Evolutionary conservation across 1,140 invertebrate genomes (phyloP).

Genomic region (Tetraneura akinire): DNA sequence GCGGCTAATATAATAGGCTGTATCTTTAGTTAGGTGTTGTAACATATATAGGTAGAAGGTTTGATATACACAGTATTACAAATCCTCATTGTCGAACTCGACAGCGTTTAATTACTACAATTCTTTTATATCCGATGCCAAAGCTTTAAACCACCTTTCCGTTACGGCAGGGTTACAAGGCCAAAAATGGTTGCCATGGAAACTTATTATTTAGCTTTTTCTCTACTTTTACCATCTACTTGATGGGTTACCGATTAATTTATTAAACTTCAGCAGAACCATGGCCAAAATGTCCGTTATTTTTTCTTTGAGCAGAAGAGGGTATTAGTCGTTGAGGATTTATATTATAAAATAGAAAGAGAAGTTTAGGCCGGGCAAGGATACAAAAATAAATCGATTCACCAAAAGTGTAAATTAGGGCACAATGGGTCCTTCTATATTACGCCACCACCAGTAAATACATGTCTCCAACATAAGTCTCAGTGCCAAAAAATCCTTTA

Average conservation of each 20-base stretch:
- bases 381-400: constrained; percentile 24
- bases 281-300: constrained; percentile 31
- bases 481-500: constrained; percentile 42
- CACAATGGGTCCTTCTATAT: constrained; percentile 32
- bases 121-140: constrained; percentile 9
- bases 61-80: not conserved
- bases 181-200: constrained; percentile 6
- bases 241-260: constrained; percentile 43
- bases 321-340: too few relatives aligned
- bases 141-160: not conserved
- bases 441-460: not conserved
- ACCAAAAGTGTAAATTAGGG: constrained; percentile 37
- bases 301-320: not conserved
- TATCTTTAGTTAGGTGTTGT: too few relatives aligned
- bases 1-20: too few relatives aligned
- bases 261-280: constrained; percentile 39
- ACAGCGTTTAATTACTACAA: constrained; percentile 34
- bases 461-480: not conserved
- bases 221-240: not conserved
- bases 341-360: too few relatives aligned
- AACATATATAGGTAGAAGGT: too few relatives aligned
- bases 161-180: not conserved
- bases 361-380: not conserved
- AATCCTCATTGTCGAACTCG: not conserved
- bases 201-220: constrained; percentile 26